Base-by-base conservation (phyloP, 2,113 vertebrate genomes). In the Laterallus jamaicensis region DNA sequence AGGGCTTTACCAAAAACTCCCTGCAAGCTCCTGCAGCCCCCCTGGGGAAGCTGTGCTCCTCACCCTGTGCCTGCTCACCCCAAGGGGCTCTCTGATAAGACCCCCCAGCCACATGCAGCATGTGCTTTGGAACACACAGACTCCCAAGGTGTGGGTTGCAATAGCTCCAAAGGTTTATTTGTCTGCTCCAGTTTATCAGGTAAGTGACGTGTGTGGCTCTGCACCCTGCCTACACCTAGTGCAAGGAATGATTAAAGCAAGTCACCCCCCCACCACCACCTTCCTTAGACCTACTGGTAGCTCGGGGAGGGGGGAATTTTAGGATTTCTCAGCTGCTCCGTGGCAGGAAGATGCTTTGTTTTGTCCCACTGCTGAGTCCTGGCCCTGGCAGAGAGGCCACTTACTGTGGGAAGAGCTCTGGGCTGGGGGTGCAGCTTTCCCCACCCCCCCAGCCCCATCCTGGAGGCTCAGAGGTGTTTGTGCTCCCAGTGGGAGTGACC, bases 131-230 rank as follows among this genome's bases (percentile, higher is more conserved):
- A 92, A 96, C 77, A 84, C 94, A 95, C 14, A 5, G 84, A 71
- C 88, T 95, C 90, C 71, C 90, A 37, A 92, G 77, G 37, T 64
- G 93, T 64, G 93, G 78, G 83, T 96, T 94, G 91, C 83, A 20
- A 94, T 76, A 96, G 96, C 95, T 97, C 96, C 96, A 97, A 97
- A 97, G 96, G 96, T 96, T 97, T 97, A 97, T 97, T 97, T 97
- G 96, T 71, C 92, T 91, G 93, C 93, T 91, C 13, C 22, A 29
- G 64, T 96, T 96, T 96, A 94, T 93, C 95, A 89, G 92, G 90
- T 50, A 47, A 78, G 92, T 88, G 79, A 87, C n/a, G 7, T 28
- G 19, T 56, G 86, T 0, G 40, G 44, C 50, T 79, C 63, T 91
- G 89, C 66, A 44, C 75, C 80, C 87, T 93, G 85, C 90, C 80